Evolutionary conservation across 53 echinoderm and acorn worm species (phyloP).

Genomic region (Mesocentrotus franciscanus): DNA sequence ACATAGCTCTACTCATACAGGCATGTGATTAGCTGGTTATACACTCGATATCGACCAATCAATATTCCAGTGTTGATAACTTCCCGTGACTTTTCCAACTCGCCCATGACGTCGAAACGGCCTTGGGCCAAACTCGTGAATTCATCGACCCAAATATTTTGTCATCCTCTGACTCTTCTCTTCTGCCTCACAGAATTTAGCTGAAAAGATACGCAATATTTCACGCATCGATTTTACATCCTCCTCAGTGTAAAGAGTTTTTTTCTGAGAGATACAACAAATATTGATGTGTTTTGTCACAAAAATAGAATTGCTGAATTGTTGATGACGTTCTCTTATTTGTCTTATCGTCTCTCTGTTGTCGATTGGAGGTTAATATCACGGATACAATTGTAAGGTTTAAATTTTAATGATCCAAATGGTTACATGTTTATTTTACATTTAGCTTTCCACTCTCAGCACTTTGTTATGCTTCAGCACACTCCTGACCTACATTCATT

Average conservation of each 20-base stretch:
- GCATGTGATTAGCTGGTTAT: background rate
- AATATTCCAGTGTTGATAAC: background rate
- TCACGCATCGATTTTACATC: slow-evolving; percentile 7
- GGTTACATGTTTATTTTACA: no score
- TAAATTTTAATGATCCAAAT: no score
- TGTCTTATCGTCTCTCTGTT: background rate
- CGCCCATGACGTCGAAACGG: slow-evolving; percentile 31
- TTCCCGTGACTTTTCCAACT: slow-evolving; percentile 20
- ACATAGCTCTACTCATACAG: background rate
- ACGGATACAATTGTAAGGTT: no score
- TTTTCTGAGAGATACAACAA: background rate
- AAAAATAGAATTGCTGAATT: slow-evolving; percentile 35
- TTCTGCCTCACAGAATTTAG: background rate
- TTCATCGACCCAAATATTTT: slow-evolving; percentile 29
- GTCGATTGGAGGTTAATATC: background rate
- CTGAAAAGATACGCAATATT: slow-evolving; percentile 13
- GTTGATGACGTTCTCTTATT: background rate
- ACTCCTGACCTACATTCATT: no score
- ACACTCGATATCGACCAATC: slow-evolving; percentile 4
- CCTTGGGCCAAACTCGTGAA: slow-evolving; percentile 37
- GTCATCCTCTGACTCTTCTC: background rate
- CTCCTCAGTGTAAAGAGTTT: slow-evolving; percentile 1
- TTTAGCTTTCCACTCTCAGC: no score
- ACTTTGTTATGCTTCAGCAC: no score
- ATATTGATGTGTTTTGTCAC: background rate